Percentiles rank a stretch among this genome's conserved stretches.
These are phyloP conservation scores for Nephrotoma guestfalica DNA, from an alignment of 2,888 invertebrate genomes.

Conservation along the genomic window DNA sequence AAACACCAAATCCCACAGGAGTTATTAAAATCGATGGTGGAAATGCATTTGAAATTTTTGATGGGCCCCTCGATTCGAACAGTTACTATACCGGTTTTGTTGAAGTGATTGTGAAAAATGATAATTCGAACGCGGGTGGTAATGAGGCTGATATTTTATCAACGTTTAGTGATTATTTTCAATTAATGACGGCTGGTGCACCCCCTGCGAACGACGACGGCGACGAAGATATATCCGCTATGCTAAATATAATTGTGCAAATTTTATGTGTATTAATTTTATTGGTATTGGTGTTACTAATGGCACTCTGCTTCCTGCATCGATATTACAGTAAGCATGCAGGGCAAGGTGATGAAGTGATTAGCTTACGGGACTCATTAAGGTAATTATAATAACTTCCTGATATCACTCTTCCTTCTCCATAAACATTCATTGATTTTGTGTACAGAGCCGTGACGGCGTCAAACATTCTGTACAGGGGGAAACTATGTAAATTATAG, in stretches of 20 bases:
- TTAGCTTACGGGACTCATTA: constrained; percentile 49
- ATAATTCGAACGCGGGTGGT: constrained; percentile 32
- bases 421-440: neutral
- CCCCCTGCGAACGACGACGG: constrained; percentile 28
- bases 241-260: constrained; percentile 49
- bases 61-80: constrained; percentile 58
- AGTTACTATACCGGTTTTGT: constrained; percentile 78
- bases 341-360: constrained; percentile 50
- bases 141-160: constrained; percentile 36
- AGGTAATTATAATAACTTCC: constrained; percentile 33
- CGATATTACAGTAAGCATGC: constrained; percentile 47
- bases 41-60: constrained; percentile 38
- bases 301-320: constrained; percentile 48
- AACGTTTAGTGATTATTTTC: constrained; percentile 63
- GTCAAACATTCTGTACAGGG: neutral
- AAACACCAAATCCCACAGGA: constrained; percentile 6
- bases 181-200: constrained; percentile 56
- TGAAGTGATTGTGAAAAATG: constrained; percentile 43
- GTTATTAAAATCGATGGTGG: constrained; percentile 10
- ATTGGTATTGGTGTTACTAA: constrained; percentile 43
- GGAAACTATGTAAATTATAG: neutral
- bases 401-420: neutral
- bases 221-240: constrained; percentile 28
- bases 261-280: constrained; percentile 49
- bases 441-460: neutral